Evolutionary conservation across 2,113 vertebrate species (phyloP), one percentile per base, ranked within the genome.

Genomic region (Meles meles): DNA sequence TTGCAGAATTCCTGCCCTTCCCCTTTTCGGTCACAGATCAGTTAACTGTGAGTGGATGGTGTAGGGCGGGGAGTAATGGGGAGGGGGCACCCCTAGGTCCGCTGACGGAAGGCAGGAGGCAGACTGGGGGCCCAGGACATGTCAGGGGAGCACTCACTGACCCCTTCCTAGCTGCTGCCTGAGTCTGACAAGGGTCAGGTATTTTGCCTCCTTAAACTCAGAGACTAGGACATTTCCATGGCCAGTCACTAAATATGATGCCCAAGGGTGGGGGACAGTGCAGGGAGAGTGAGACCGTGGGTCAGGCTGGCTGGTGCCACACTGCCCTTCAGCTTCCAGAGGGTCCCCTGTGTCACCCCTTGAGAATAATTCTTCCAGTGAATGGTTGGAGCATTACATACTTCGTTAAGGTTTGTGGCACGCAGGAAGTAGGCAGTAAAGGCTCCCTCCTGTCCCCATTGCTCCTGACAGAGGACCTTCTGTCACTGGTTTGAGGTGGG

Each of bases 401-500:
- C 37, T 25, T 42, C 44, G 25, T 13, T 85, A 17, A 44, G 95
- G 55, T 83, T 27, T 25, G 55, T 91, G 79, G n/a, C 47, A 31
- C 14, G 4, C 29, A 92, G 88, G 57, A 42, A 90, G 21, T 7
- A 47, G 61, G 63, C 52, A 37, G 25, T 44, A 63, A 79, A 63
- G 39, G 3, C 80, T 87, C 42, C 74, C 23, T 39, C 13, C 23
- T 18, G 79, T 92, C 25, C 39, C 17, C 29, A 1, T 20, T 15
- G 4, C 18, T 52, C 74, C 27, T 79, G 0, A 65, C n/a, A 88
- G 52, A 94, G 95, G 71, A 69, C 49, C 31, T 59, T 72, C 29
- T 9, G 39, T 88, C 77, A 80, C 23, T 82, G 57, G 29, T 90
- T 94, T 87, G 92, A 90, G 44, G 5, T 47, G 21, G 81, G 47